Percentiles rank a stretch among this genome's conserved stretches.
phyloP scores from a whole-genome alignment of 2,888 invertebrate species.

The Drosophila kuntzei region DNA sequence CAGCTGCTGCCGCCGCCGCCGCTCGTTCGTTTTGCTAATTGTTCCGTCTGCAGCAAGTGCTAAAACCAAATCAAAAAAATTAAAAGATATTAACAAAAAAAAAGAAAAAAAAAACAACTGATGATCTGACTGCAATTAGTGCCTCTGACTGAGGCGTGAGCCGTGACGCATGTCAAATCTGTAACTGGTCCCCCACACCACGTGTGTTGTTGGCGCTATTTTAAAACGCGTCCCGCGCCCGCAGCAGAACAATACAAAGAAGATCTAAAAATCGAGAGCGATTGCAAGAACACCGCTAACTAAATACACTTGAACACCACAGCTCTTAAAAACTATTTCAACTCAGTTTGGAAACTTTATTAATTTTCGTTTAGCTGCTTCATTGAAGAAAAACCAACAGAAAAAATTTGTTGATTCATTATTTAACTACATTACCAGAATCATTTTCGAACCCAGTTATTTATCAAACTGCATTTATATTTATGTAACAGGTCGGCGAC shows the following conservation, averaged over 20 bases:
- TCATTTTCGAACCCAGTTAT: too few species aligned
- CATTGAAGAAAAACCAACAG: too few species aligned
- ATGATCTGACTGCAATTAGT: conserved; percentile 53
- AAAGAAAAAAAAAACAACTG: conserved; percentile 10
- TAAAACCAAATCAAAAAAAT: conserved; percentile 33
- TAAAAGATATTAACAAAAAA: neutral
- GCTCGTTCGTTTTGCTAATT: conserved; percentile 47
- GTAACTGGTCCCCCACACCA: conserved; percentile 46
- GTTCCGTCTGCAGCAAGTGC: conserved; percentile 49
- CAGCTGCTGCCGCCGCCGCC: conserved; percentile 37
- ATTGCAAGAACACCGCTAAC: conserved; percentile 5
- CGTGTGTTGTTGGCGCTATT: conserved; percentile 50
- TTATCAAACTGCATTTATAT: too few species aligned
- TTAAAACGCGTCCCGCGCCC: conserved; percentile 24
- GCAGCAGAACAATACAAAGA: conserved; percentile 51
- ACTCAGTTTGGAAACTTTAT: too few species aligned
- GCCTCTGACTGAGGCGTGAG: conserved; percentile 42
- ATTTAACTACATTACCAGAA: too few species aligned
- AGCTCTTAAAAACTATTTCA: too few species aligned
- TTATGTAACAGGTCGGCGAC: too few species aligned
- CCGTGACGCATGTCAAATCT: conserved; percentile 65
- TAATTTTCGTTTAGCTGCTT: too few species aligned
- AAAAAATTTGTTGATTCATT: neutral
- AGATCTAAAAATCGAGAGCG: conserved; percentile 1
- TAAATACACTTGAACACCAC: conserved; percentile 35